Evolutionary conservation across 2,888 invertebrate species (phyloP).

Genomic region (Smittia sp.): DNA sequence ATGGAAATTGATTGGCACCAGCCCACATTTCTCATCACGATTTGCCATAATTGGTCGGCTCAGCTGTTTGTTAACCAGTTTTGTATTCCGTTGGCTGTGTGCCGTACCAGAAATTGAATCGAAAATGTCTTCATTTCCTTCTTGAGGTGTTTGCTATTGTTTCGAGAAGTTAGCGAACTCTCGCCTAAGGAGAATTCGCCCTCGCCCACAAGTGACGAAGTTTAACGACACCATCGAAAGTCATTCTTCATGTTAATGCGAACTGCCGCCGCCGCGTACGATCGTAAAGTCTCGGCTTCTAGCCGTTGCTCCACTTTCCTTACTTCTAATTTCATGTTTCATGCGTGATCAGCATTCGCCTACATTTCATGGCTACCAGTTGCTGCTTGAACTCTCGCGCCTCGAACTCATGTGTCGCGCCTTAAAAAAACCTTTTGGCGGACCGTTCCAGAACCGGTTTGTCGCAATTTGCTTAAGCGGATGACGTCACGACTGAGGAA

Average conservation of each 20-base stretch:
- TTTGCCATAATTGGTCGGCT: not conserved
- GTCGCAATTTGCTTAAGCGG: not conserved
- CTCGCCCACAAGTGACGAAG: conserved; percentile 1
- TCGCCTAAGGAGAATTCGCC: not conserved
- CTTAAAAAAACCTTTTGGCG: not conserved
- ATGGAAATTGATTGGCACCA: conserved; percentile 5
- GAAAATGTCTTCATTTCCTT: not conserved
- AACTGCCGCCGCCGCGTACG: not conserved
- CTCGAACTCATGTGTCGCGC: not conserved
- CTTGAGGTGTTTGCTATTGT: not conserved
- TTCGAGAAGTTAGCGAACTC: not conserved
- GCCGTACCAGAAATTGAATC: not conserved
- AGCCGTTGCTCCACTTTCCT: not conserved
- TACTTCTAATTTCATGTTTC: not conserved
- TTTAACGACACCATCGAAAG: not conserved
- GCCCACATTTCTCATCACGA: not conserved
- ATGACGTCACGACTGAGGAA: conserved; percentile 5
- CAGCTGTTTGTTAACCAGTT: not conserved
- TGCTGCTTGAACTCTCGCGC: not conserved
- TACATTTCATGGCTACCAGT: conserved; percentile 20
- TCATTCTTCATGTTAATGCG: not conserved
- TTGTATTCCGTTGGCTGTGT: not conserved
- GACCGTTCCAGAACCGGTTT: not conserved
- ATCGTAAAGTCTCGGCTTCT: not conserved
- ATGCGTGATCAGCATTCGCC: conserved; percentile 1